Base-by-base conservation (phyloP, 2,888 invertebrate genomes). In the Ormia ochracea region DNA sequence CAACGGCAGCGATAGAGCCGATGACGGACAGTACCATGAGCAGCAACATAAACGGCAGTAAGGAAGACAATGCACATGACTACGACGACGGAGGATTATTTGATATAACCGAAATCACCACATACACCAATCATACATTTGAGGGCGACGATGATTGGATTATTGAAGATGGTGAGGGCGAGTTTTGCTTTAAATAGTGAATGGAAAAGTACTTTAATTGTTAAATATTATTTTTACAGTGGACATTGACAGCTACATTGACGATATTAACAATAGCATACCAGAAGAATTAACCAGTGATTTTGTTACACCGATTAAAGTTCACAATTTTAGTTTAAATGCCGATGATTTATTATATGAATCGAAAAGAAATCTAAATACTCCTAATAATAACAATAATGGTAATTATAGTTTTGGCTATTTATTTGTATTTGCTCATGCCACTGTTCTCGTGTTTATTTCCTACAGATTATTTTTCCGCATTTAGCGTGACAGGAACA, bases 401-500 rank as follows among this genome's bases (percentile, higher is more conserved):
- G 81, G 77, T 78, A 70, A 76, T 1, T 63, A 23, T 14, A n/a
- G n/a, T n/a, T n/a, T n/a, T n/a, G n/a, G n/a, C 43, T 6, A n/a
- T 12, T 45, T 52, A 36, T 36, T 17, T 28, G 14, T 52, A 2
- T 45, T 7, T 9, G 10, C 10, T 1, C 31, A 1, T 10, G 17
- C 1, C n/a, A 7, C 19, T 21, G 4, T 9, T n/a, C 9, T 43
- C 12, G 5, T 3, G 33, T n/a, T n/a, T 0, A 43, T 43, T 43
- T 26, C 10, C 38, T 52, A 2, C 19, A 86, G 87, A 86, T 82
- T 88, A 88, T 76, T 84, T 86, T 77, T 85, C 90, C 56, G 88
- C 88, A 54, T 89, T 89, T 77, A 92, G 92, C 84, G 91, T 92
- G 87, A 93, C 92, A 70, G 93, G 93, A 14, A 93, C 93, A 85